Evolutionary conservation across 1,140 invertebrate species (phyloP), one percentile per base, ranked within the genome.

Genomic region (Littorina saxatilis): DNA sequence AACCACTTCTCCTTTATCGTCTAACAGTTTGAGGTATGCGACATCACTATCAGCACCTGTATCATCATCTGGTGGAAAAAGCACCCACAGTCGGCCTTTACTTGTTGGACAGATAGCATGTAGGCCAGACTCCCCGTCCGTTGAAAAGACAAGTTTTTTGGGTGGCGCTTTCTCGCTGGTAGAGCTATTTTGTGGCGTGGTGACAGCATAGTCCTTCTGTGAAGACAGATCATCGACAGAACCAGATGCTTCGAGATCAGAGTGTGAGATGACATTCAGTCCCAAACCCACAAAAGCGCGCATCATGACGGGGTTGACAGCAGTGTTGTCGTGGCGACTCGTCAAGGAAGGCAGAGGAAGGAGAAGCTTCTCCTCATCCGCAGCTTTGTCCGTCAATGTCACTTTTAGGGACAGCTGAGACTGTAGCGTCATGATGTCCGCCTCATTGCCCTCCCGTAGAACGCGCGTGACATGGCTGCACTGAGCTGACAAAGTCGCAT

Each of bases 61-160:
- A n/a, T n/a, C 27, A 9, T 3, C 13, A 43, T 20, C 11, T 9
- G 70, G 70, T 9, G 2, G 5, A 43, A 50, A 73, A n/a, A 32
- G 11, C 9, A 73, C 9, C 70, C 70, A 73, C 39, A 73, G 27
- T 47, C 29, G 40, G 23, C 29, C 9, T n/a, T 50, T 20, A 43
- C n/a, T 29, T 5, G 39, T 73, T 1, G 70, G 40, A 27, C 70
- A 73, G 23, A 73, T 73, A 29, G 40, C 70, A 23, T 29, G 2
- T 11, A 73, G n/a, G 7, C 0, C 9, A 15, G 70, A 73, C 43
- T 73, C 2, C 2, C 4, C 37, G 70, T 73, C 50, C n/a, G 27
- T 47, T 7, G 70, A 73, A 32, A 50, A 73, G 70, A 73, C 40
- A 7, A 73, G 11, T 43, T 72, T 39, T 13, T n/a, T n/a, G n/a